phyloP scores from a whole-genome alignment of 2,113 vertebrate species.

The Gallinago jamesoni region DNA sequence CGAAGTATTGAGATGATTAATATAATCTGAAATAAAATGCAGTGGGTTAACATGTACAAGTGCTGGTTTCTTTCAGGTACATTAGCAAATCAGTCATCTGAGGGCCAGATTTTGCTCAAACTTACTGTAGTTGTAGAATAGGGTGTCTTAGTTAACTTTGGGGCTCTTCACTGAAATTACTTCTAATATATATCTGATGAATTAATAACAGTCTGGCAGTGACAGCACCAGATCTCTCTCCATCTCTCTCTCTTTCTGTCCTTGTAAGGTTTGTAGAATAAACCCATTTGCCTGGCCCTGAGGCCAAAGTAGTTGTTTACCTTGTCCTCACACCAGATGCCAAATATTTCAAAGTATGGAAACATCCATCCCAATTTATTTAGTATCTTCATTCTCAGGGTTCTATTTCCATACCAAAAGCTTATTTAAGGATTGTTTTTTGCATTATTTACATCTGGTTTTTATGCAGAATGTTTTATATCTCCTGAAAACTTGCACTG shows the following conservation, averaged over 20 bases:
- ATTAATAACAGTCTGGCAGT: background rate
- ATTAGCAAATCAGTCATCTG: background rate
- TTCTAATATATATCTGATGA: background rate
- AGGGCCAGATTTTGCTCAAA: background rate
- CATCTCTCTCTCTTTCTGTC: background rate
- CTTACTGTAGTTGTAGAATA: background rate
- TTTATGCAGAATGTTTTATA: background rate
- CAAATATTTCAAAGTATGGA: background rate
- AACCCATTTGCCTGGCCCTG: background rate
- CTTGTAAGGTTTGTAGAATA: background rate
- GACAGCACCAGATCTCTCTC: background rate
- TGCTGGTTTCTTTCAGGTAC: background rate
- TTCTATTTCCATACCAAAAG: background rate
- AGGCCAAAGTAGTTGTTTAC: background rate
- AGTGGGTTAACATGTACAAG: background rate
- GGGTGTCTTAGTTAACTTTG: background rate
- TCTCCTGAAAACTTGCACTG: background rate
- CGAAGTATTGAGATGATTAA: background rate
- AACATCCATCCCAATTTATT: background rate
- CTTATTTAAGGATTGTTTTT: background rate
- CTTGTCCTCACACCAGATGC: background rate
- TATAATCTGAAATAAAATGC: constrained; percentile 24
- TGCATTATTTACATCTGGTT: background rate
- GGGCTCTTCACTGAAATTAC: background rate
- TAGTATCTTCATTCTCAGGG: background rate